Percentiles rank a stretch among this genome's conserved stretches.
These are phyloP conservation scores for Cheilosia soror DNA, from an alignment of 2,888 invertebrate genomes.

Conservation along the genomic window DNA sequence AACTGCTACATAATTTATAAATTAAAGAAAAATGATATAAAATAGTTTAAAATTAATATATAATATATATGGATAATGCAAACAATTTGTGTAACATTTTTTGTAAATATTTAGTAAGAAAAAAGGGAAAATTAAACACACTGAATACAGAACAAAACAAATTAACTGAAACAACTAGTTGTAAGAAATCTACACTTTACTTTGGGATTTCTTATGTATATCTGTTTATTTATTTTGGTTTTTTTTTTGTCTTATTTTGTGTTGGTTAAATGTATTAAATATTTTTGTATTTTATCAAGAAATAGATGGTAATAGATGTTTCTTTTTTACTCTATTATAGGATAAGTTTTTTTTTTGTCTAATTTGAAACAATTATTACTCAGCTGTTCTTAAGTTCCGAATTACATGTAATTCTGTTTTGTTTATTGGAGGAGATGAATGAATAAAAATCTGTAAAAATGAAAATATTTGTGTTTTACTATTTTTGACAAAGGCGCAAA, in stretches of 20 bases:
- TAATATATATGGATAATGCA: constrained; percentile 42
- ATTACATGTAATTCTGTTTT: constrained; percentile 46
- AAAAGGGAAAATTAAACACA: constrained; percentile 19
- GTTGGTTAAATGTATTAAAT: constrained; percentile 39
- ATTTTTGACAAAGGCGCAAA: background rate
- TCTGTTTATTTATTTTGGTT: background rate
- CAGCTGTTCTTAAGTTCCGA: constrained; percentile 9
- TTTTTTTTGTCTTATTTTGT: constrained; percentile 14
- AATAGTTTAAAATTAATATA: constrained; percentile 49
- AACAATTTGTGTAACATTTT: constrained; percentile 62
- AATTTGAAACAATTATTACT: constrained; percentile 9
- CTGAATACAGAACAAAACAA: constrained; percentile 39
- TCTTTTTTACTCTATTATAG: constrained; percentile 27
- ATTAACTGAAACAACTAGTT: constrained; percentile 63
- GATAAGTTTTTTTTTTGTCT: constrained; percentile 28
- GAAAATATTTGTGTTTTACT: background rate
- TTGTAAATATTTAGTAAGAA: constrained; percentile 64
- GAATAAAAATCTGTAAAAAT: constrained; percentile 69
- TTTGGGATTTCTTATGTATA: constrained; percentile 33
- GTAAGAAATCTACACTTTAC: constrained; percentile 44
- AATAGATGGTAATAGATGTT: constrained; percentile 35
- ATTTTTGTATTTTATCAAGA: constrained; percentile 58
- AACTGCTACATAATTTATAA: constrained; percentile 45
- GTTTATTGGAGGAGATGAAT: constrained; percentile 53
- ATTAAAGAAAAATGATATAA: constrained; percentile 22